These are phyloP conservation scores for Leptodactylus fuscus DNA, from an alignment of 2,113 vertebrate genomes.

Conservation along the genomic window DNA sequence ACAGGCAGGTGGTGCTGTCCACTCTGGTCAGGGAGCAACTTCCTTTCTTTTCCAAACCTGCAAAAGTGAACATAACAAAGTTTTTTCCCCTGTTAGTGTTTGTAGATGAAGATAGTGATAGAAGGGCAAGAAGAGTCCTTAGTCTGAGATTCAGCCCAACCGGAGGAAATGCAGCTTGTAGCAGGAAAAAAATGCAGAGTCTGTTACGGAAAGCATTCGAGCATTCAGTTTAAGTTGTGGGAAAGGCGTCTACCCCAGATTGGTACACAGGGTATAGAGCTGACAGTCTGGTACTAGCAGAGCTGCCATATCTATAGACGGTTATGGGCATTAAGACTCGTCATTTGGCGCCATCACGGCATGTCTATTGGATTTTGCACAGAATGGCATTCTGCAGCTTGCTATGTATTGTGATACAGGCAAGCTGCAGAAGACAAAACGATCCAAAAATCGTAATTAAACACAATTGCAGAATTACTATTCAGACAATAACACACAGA, in stretches of 20 bases:
- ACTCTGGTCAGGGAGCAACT: constrained; percentile 82
- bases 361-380: too few species aligned
- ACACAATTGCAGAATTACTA: too few species aligned
- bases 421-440: too few species aligned
- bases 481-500: too few species aligned
- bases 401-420: too few species aligned
- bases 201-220: not conserved
- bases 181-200: constrained; percentile 23
- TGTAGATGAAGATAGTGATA: not conserved
- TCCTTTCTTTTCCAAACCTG: constrained; percentile 91
- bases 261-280: not conserved
- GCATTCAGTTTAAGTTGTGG: constrained; percentile 42
- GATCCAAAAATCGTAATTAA: too few species aligned
- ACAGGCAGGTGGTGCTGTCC: constrained; percentile 94
- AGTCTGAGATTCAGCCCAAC: constrained; percentile 31
- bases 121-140: not conserved
- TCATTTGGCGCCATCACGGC: too few species aligned
- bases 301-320: too few species aligned
- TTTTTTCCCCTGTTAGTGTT: not conserved
- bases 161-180: constrained; percentile 24
- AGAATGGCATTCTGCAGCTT: too few species aligned
- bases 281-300: not conserved
- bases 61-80: not conserved
- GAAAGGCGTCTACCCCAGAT: not conserved
- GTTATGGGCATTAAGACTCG: not conserved